These are phyloP conservation scores for Phataginus tricuspis DNA, from an alignment of 2,797 vertebrate genomes.

Conservation along the genomic window DNA sequence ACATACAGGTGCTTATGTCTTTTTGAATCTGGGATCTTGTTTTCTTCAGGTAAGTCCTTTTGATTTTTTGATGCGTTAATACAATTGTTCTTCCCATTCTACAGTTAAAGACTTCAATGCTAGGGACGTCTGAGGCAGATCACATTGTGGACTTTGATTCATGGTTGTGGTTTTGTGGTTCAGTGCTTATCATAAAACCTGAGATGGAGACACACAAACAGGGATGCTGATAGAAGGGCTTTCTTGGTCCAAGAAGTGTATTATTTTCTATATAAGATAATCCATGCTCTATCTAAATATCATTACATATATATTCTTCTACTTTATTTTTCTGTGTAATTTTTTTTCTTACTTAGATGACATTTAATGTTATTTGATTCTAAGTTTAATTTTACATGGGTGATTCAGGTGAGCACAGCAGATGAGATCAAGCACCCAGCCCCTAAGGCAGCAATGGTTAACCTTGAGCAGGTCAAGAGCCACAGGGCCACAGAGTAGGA, in stretches of 20 bases:
- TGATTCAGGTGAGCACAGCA: neutral
- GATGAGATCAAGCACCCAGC: neutral
- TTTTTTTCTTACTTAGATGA: neutral
- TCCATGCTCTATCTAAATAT: neutral
- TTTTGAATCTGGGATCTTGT: no score
- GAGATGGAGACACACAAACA: neutral
- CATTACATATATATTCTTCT: neutral
- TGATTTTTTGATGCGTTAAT: neutral
- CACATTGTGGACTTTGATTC: neutral
- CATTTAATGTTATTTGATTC: neutral
- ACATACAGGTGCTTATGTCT: no score
- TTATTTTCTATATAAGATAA: neutral
- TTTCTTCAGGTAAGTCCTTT: neutral
- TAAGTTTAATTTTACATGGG: neutral
- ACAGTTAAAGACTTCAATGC: neutral
- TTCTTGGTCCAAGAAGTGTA: neutral
- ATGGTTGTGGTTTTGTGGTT: neutral
- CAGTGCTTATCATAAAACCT: neutral
- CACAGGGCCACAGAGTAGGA: neutral
- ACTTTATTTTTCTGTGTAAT: neutral
- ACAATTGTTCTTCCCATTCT: neutral
- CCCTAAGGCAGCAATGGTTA: neutral
- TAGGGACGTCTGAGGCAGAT: neutral
- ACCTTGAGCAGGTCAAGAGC: constrained; percentile 17
- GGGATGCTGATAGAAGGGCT: neutral